phyloP scores from a whole-genome alignment of 2,113 vertebrate species.

The Lagopus leucura region DNA sequence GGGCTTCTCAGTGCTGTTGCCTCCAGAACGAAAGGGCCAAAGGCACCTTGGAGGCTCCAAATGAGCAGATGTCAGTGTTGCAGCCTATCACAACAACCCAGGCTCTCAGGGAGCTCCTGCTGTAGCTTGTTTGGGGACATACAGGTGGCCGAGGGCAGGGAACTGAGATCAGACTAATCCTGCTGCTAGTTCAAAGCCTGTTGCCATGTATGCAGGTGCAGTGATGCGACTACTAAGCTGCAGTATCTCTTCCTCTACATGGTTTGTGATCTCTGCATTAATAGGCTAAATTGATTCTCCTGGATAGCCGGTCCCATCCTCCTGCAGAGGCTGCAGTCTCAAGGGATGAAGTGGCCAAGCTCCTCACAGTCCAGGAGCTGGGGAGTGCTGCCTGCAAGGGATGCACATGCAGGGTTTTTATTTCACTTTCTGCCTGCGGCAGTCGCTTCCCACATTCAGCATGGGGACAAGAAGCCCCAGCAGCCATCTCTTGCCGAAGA shows the following conservation, averaged over 20 bases:
- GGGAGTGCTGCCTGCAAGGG: background rate
- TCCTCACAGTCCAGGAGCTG: background rate
- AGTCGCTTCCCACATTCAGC: constrained; percentile 82
- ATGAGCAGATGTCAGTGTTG: background rate
- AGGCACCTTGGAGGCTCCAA: background rate
- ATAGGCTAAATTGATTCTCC: constrained; percentile 29
- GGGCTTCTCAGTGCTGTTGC: background rate
- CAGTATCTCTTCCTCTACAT: constrained; percentile 21
- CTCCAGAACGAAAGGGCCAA: background rate
- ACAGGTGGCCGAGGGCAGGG: background rate
- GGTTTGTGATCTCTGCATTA: constrained; percentile 20
- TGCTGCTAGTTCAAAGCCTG: constrained; percentile 12
- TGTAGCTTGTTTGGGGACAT: background rate
- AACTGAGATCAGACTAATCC: background rate
- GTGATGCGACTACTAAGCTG: constrained; percentile 49
- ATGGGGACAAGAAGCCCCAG: constrained; percentile 91
- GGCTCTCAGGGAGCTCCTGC: background rate
- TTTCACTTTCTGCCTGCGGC: constrained; percentile 72
- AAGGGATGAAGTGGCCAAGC: background rate
- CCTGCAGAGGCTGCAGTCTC: background rate
- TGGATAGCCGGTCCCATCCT: constrained; percentile 24
- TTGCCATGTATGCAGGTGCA: constrained; percentile 27
- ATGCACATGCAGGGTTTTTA: background rate
- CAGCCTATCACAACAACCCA: background rate
- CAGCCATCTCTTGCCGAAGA: constrained; percentile 94